These are phyloP conservation scores for Thymelicus sylvestris DNA, from an alignment of 2,888 invertebrate species.

Conservation along the genomic window DNA sequence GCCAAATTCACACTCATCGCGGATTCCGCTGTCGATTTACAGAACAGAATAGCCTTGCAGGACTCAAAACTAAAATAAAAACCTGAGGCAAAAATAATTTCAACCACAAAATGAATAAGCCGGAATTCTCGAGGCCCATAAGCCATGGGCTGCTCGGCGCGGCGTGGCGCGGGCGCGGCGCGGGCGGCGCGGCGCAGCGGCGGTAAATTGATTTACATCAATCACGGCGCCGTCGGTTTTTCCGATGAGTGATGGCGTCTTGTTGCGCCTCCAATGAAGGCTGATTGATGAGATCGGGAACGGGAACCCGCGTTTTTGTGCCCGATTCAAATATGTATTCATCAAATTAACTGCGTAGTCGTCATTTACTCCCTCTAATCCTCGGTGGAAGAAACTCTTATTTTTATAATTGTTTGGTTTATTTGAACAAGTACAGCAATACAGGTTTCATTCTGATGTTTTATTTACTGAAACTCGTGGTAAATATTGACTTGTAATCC, in stretches of 20 bases:
- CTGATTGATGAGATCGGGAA: slow-evolving; percentile 33
- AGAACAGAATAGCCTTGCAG: no score
- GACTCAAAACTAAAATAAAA: neutral
- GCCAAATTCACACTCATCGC: no score
- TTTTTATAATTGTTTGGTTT: neutral
- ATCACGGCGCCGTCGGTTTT: slow-evolving; percentile 29
- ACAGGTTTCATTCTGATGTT: no score
- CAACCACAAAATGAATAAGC: neutral
- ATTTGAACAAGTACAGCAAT: no score
- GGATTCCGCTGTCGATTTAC: no score
- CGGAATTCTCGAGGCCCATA: slow-evolving; percentile 7
- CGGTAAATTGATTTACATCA: slow-evolving; percentile 34
- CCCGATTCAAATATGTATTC: slow-evolving; percentile 26
- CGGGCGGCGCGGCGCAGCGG: neutral
- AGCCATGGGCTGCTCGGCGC: slow-evolving; percentile 1
- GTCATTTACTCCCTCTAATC: neutral
- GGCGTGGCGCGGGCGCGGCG: no score
- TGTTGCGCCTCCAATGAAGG: slow-evolving; percentile 29
- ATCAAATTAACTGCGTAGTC: slow-evolving; percentile 5
- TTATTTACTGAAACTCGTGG: no score
- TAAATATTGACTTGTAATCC: no score
- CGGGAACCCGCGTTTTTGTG: slow-evolving; percentile 23
- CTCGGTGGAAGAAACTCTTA: neutral
- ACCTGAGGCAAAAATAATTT: neutral
- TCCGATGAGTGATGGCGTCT: slow-evolving; percentile 35